phyloP scores from a whole-genome alignment of 2,797 vertebrate species.

The Rhyacichthys aspro region DNA sequence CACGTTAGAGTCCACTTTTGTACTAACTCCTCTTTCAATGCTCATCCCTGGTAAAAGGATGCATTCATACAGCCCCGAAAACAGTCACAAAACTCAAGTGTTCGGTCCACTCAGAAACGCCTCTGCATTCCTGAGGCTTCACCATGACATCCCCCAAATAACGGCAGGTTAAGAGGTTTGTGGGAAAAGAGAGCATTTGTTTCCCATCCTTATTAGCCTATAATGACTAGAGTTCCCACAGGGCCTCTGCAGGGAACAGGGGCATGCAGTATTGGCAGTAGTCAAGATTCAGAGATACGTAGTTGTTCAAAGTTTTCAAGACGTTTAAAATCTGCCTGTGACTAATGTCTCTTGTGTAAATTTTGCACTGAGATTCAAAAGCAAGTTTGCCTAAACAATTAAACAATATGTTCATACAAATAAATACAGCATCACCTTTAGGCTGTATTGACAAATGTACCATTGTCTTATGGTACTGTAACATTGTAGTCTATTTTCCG shows the following conservation, averaged over 20 bases:
- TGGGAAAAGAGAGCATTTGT: constrained; percentile 77
- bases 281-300: not conserved
- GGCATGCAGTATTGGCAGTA: constrained; percentile 37
- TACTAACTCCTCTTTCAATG: constrained; percentile 37
- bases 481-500: too few relatives aligned
- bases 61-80: constrained; percentile 67
- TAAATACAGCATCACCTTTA: too few relatives aligned
- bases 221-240: constrained; percentile 70
- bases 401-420: too few relatives aligned
- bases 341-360: too few relatives aligned
- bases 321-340: not conserved
- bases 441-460: too few relatives aligned
- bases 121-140: constrained; percentile 74
- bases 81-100: constrained; percentile 43
- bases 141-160: constrained; percentile 75
- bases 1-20: constrained; percentile 23
- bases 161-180: constrained; percentile 82
- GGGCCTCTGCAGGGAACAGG: constrained; percentile 51
- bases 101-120: constrained; percentile 50
- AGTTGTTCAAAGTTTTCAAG: not conserved
- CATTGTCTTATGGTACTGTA: too few relatives aligned
- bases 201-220: constrained; percentile 62
- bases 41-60: constrained; percentile 43
- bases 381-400: too few relatives aligned
- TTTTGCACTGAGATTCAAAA: too few relatives aligned